Evolutionary conservation across 2,888 invertebrate genomes (phyloP).

Genomic region (Rhogogaster chlorosoma): DNA sequence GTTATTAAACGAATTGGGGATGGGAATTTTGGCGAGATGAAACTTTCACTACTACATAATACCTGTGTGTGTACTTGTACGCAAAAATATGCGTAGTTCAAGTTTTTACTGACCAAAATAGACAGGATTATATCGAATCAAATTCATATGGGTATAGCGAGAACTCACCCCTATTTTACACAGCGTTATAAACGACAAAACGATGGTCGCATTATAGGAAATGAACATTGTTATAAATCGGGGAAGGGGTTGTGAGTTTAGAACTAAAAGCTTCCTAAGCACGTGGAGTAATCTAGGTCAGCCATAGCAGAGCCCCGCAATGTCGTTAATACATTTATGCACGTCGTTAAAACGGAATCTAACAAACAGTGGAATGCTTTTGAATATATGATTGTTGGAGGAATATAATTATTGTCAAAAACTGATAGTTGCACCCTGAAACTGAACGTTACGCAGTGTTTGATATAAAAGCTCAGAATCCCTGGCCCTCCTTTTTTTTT

Average conservation of each 20-base stretch:
- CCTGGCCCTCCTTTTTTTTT: neutral
- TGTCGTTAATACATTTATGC: slow-evolving; percentile 10
- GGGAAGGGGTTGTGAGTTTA: neutral
- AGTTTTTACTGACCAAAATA: neutral
- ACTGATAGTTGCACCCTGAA: neutral
- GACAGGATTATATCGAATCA: neutral
- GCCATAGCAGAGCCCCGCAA: slow-evolving; percentile 39
- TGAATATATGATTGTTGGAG: neutral
- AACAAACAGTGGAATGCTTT: neutral
- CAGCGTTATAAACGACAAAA: neutral
- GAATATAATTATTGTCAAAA: neutral
- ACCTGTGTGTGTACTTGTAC: neutral
- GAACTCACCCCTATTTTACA: neutral
- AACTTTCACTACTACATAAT: neutral
- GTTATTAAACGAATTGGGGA: neutral
- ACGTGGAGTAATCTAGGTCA: slow-evolving; percentile 47
- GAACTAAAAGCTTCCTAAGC: slow-evolving; percentile 17
- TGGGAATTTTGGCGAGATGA: neutral
- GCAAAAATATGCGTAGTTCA: neutral
- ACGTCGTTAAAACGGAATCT: neutral
- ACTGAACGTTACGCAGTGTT: neutral
- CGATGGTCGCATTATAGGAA: neutral
- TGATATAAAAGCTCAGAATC: neutral
- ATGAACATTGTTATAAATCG: neutral
- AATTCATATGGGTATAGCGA: neutral